Base-by-base conservation (phyloP, 2,888 invertebrate genomes). In the Drosophila borealis region DNA sequence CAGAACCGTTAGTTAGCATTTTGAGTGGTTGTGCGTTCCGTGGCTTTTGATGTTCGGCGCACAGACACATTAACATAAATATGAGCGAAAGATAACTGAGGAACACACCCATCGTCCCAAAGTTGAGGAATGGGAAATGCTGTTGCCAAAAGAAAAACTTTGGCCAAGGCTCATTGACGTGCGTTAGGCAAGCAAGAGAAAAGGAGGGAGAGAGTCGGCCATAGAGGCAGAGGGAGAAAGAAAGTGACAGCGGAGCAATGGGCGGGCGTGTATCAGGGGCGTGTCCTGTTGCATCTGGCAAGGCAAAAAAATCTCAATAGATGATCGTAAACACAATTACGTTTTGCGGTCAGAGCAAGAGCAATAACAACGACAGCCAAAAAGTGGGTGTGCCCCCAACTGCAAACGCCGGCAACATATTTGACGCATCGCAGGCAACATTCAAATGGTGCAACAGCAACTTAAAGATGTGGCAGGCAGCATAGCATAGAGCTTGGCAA, bases 311-410 rank as follows among this genome's bases (percentile, higher is more conserved):
- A 87, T 88, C 88, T 66, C 88, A 78, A 89, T 84, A 83, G 83
- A 69, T 89, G 83, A 83, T 83, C 88, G 72, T 81, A 84, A 83
- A 87, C 88, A 87, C 78, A 89, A 81, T 83, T 83, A 78, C 61
- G 64, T 69, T 76, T 74, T 80, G 73, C 78, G 74, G 65, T 70
- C 70, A 63, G 64, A 74, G 74, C 46, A 74, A 49, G 46, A 56
- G 48, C 45, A 74, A 49, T 42, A 46, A 51, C 51, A 53, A 50
- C 63, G 33, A 37, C 59, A 42, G 36, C 53, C 37, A n/a, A 56
- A 66, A 76, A 68, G 70, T 74, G 70, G 89, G 89, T 75, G 89
- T 78, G 81, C 70, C 82, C 21, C 4, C 13, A 50, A 41, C 49
- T 56, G 65, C 59, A 80, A 73, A 74, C 65, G 72, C 78, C 60